Conservation (phyloP, 2,888 invertebrate genomes). For the Heliconius ethilla region DNA sequence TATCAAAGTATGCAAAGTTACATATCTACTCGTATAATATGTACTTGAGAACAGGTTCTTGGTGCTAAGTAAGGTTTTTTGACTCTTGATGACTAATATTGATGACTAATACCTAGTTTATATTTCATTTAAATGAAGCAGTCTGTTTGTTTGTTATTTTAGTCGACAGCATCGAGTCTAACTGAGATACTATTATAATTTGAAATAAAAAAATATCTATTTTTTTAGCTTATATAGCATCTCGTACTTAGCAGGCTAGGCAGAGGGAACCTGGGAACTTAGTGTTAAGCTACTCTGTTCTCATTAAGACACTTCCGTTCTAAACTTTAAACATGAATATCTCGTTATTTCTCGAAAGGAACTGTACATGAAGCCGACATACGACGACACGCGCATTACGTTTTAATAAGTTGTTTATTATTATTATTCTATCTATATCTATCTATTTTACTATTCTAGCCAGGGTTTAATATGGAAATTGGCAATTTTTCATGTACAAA, state of each 20-base stretch:
- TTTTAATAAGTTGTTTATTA: conserved; percentile 20
- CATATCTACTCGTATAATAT: background rate
- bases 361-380: conserved; percentile 28
- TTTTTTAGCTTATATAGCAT: no score
- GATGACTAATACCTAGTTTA: background rate
- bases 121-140: background rate
- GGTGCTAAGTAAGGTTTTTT: background rate
- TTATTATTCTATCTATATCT: no score
- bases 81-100: conserved; percentile 23
- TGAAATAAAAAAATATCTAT: no score
- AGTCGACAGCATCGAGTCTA: background rate
- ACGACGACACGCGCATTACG: conserved; percentile 16
- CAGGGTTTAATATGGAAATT: background rate
- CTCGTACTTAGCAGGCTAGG: no score
- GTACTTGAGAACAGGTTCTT: conserved; percentile 24
- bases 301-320: no score
- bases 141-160: no score
- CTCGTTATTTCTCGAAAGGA: conserved; percentile 34
- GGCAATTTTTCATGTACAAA: conserved; percentile 32
- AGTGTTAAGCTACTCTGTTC: no score
- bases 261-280: no score
- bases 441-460: conserved; percentile 25
- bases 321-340: background rate
- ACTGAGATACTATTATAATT: no score
- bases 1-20: conserved; percentile 10